phyloP scores from a whole-genome alignment of 1,140 invertebrate species.

The Hormaphis cornu region DNA sequence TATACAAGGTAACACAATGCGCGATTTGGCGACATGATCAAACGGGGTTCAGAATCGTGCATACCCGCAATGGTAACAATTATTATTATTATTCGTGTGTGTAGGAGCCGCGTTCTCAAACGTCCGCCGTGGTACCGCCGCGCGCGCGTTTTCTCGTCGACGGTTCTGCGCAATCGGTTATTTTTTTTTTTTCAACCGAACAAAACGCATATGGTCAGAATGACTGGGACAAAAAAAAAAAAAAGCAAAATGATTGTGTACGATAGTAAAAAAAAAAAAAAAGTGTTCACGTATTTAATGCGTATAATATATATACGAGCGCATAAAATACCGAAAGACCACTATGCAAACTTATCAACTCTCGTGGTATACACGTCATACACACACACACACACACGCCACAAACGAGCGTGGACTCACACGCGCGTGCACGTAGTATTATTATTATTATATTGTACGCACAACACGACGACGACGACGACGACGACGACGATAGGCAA shows the following conservation, averaged over 20 bases:
- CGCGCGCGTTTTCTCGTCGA: too few species aligned
- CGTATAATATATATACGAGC: background rate
- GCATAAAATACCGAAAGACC: constrained; percentile 11
- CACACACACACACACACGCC: constrained; percentile 2
- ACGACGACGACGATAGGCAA: constrained; percentile 5
- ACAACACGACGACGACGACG: too few species aligned
- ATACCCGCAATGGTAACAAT: too few species aligned
- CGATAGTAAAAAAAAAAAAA: background rate
- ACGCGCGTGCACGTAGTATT: background rate
- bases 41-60: too few species aligned
- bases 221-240: background rate
- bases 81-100: too few species aligned
- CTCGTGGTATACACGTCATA: background rate
- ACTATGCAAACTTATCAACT: constrained; percentile 30
- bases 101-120: too few species aligned
- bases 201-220: background rate
- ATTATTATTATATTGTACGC: background rate
- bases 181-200: background rate
- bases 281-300: background rate
- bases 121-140: too few species aligned
- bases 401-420: background rate
- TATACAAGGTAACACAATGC: too few species aligned
- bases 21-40: too few species aligned
- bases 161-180: too few species aligned
- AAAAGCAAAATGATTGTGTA: background rate